Conservation (phyloP, 2,888 invertebrate genomes). For the Bellardia pandia region DNA sequence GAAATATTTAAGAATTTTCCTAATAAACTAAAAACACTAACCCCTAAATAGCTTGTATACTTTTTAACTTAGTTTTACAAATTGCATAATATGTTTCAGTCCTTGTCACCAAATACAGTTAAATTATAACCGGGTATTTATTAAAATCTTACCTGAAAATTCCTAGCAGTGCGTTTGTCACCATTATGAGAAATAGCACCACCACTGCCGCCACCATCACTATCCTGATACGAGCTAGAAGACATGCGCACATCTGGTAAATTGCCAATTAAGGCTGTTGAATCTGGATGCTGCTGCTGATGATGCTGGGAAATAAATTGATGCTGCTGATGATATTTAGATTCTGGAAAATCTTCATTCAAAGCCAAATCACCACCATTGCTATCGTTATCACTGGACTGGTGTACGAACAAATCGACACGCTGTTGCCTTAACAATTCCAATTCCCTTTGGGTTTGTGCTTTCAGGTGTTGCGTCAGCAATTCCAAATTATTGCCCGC, state of each 20-base stretch:
- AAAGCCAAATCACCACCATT: constrained; percentile 72
- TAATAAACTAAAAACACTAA: neutral
- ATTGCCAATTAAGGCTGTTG: constrained; percentile 78
- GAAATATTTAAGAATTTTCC: no score
- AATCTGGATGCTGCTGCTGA: constrained; percentile 82
- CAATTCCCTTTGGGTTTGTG: constrained; percentile 78
- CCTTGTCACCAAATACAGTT: no score
- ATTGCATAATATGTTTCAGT: no score
- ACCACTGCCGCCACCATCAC: constrained; percentile 69
- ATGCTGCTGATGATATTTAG: constrained; percentile 70
- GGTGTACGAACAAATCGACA: constrained; percentile 77
- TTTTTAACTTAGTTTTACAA: neutral
- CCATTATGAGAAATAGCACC: constrained; percentile 54
- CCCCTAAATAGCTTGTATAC: neutral
- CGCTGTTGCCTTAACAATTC: constrained; percentile 77
- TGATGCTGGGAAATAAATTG: constrained; percentile 75
- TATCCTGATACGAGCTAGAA: constrained; percentile 75
- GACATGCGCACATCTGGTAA: constrained; percentile 80
- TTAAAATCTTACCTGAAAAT: constrained; percentile 68
- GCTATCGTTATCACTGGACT: constrained; percentile 78
- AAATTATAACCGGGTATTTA: no score
- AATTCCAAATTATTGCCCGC: constrained; percentile 81
- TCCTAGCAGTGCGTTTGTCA: constrained; percentile 68
- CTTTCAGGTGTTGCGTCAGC: constrained; percentile 79
- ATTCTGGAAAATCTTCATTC: constrained; percentile 68